Evolutionary conservation across 2,888 invertebrate species (phyloP), one percentile per base, ranked within the genome.

Genomic region (Lysandra coridon): DNA sequence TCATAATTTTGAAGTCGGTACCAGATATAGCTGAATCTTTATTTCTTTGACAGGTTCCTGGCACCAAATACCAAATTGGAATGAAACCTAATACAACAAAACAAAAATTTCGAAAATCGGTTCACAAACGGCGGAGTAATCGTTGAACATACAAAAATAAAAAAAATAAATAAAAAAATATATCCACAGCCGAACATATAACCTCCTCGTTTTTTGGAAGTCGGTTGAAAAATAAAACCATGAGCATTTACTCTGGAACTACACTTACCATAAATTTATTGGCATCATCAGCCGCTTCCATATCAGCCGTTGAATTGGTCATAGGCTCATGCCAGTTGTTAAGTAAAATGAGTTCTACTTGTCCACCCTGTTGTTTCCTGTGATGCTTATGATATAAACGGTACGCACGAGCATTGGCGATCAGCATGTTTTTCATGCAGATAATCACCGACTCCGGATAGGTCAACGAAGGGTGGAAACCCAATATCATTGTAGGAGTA

Each of bases 331-430:
- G 73, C 79, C 79, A 81, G 30, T 81, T 75, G 12, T 75, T 44
- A 37, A 73, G 64, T 37, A 79, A 57, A 53, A 79, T 57, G 37
- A 80, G 75, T 14, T 75, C 78, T 4, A 80, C 30, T 82, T 82
- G 80, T 85, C 91, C 91, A 79, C 87, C 86, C 79, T 88, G 89
- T 37, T 80, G 83, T 1, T 62, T 14, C 80, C 88, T 87, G 82
- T 89, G 94, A 80, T 91, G 87, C 14, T 86, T 84, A 80, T 90
- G 87, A 81, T 95, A 95, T 44, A 94, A 82, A 80, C 88, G 91
- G 88, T 93, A 95, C 1, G 88, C 91, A 17, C 83, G 85, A 4
- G 95, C 94, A 85, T 97, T 96, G 0, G 96, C 96, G 76, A 92
- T 80, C 1, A 95, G 81, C 23, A 95, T 84, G 60, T 93, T 89